Evolutionary conservation across 2,113 vertebrate genomes (phyloP).

Genomic region (Choloepus hoffmanni): DNA sequence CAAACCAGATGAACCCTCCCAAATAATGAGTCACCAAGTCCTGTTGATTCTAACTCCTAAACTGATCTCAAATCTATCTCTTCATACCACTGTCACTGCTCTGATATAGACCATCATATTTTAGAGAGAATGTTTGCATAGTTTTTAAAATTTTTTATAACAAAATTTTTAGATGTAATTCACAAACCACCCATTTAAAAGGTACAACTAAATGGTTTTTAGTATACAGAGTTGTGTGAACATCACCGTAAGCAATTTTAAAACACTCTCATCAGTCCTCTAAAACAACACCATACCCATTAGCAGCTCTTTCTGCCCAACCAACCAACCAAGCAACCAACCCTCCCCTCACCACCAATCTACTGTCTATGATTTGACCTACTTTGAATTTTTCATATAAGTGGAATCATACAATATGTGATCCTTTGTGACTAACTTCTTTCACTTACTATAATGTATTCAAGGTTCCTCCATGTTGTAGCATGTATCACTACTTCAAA

Average conservation of each 20-base stretch:
- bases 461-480: background rate
- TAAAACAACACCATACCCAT: background rate
- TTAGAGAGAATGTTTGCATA: too few relatives aligned
- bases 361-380: background rate
- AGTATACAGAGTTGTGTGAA: too few relatives aligned
- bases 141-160: too few relatives aligned
- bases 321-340: background rate
- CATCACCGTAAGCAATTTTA: too few relatives aligned
- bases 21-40: background rate
- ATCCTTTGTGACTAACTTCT: too few relatives aligned
- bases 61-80: background rate
- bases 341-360: too few relatives aligned
- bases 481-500: background rate
- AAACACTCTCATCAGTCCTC: too few relatives aligned
- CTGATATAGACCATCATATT: background rate
- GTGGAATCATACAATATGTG: too few relatives aligned
- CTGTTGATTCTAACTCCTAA: background rate
- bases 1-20: background rate
- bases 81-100: background rate
- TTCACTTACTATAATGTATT: background rate
- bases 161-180: too few relatives aligned
- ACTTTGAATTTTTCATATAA: background rate
- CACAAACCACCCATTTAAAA: too few relatives aligned
- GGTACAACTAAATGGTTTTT: too few relatives aligned
- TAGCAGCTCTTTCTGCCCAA: background rate